Evolutionary conservation across 2,797 vertebrate species (phyloP).

Genomic region (Spea hammondii): DNA sequence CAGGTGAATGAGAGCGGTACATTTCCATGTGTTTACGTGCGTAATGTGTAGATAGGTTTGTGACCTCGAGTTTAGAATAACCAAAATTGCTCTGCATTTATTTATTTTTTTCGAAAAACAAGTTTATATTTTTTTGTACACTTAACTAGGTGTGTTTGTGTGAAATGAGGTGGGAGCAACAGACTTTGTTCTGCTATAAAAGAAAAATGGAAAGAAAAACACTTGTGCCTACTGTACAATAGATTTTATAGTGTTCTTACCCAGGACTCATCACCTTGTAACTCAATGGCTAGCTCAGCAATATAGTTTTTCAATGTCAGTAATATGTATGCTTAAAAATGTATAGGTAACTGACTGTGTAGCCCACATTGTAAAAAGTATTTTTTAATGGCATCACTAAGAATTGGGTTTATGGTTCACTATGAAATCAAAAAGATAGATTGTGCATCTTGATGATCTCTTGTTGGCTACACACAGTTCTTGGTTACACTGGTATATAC

Average conservation of each 20-base stretch:
- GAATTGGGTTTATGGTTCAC: too few relatives aligned
- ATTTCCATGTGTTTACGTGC: background rate
- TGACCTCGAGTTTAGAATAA: background rate
- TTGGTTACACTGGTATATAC: too few relatives aligned
- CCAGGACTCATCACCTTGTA: background rate
- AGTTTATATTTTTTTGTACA: too few relatives aligned
- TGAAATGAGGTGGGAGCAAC: background rate
- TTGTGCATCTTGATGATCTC: too few relatives aligned
- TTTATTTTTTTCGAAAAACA: too few relatives aligned
- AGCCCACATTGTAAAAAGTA: too few relatives aligned
- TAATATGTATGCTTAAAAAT: too few relatives aligned
- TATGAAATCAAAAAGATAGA: too few relatives aligned
- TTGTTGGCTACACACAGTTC: too few relatives aligned
- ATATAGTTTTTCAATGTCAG: background rate
- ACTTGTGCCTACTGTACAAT: background rate
- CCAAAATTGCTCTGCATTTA: too few relatives aligned
- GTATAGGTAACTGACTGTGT: too few relatives aligned
- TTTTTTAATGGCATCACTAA: too few relatives aligned
- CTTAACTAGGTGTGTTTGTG: background rate
- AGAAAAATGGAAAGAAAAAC: background rate
- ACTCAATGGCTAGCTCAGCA: background rate
- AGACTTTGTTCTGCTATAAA: slow-evolving; percentile 16
- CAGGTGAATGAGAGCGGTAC: background rate
- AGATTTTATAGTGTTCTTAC: background rate
- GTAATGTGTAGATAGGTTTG: background rate